These are phyloP conservation scores for Lingula anatina DNA, from an alignment of 2,888 invertebrate genomes.

Conservation along the genomic window DNA sequence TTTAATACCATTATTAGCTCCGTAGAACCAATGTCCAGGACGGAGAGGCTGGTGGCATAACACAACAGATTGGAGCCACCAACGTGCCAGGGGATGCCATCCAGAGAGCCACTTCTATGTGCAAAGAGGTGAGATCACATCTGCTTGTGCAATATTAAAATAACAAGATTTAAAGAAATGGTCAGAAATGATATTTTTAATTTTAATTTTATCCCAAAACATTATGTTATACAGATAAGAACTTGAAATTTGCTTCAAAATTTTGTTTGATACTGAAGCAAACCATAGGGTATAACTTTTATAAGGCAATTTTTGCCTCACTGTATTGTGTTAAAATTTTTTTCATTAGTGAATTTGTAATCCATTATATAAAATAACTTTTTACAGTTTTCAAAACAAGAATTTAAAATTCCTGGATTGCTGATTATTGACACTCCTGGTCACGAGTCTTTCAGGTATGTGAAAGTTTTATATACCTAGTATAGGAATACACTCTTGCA, in stretches of 20 bases:
- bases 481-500: too few species aligned
- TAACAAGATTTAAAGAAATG: too few species aligned
- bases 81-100: conserved; percentile 97
- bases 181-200: too few species aligned
- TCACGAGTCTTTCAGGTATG: conserved; percentile 86
- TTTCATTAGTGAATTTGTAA: too few species aligned
- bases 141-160: neutral
- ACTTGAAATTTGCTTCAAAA: too few species aligned
- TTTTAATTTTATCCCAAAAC: neutral
- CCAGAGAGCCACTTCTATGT: conserved; percentile 87
- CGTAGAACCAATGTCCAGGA: conserved; percentile 56
- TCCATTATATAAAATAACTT: too few species aligned
- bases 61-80: conserved; percentile 99
- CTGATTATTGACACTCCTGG: conserved; percentile 99
- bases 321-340: too few species aligned
- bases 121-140: conserved; percentile 70
- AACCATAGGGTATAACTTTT: too few species aligned
- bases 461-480: too few species aligned
- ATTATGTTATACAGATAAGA: too few species aligned
- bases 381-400: conserved; percentile 69
- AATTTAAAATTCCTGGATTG: conserved; percentile 84
- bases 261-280: too few species aligned
- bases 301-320: too few species aligned
- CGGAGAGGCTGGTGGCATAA: conserved; percentile 95
- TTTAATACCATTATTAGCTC: conserved; percentile 51